These are phyloP conservation scores for Drosophila kanekoi DNA, from an alignment of 2,888 invertebrate species.

Conservation along the genomic window DNA sequence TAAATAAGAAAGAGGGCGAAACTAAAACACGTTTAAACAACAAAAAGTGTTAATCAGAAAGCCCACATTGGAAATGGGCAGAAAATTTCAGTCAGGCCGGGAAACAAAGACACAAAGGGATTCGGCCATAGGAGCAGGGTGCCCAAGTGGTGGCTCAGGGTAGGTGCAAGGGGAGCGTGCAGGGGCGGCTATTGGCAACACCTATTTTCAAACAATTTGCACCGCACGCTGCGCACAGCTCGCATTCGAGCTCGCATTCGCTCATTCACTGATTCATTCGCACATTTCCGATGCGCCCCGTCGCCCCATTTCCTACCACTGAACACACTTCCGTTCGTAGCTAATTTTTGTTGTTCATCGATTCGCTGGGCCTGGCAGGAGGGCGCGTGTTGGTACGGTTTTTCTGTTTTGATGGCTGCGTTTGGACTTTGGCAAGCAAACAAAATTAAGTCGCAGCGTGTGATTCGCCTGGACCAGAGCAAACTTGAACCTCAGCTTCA, in stretches of 20 bases:
- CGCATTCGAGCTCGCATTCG: conserved; percentile 16
- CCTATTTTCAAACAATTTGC: conserved; percentile 22
- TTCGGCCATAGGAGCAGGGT: neutral
- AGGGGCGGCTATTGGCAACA: conserved; percentile 18
- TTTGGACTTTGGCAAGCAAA: conserved; percentile 14
- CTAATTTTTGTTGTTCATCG: conserved; percentile 62
- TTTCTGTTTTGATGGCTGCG: conserved; percentile 7
- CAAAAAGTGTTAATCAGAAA: no score
- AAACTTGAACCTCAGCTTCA: conserved; percentile 32
- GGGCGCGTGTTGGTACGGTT: neutral
- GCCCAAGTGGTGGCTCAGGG: neutral
- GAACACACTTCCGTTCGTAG: conserved; percentile 31
- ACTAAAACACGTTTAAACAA: no score
- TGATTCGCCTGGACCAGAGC: neutral
- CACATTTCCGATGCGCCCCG: no score
- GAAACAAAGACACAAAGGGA: conserved; percentile 12
- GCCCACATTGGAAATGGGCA: no score
- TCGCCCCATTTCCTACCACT: neutral
- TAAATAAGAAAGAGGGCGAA: no score
- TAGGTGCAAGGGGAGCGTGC: neutral
- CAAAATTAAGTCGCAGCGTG: neutral
- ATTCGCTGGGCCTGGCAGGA: neutral
- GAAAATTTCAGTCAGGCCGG: no score
- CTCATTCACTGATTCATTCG: conserved; percentile 10
- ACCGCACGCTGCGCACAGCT: conserved; percentile 24